A percentile compares a stretch with the other conserved stretches of the same genome.
Evolutionary conservation across 1,140 invertebrate genomes (phyloP).

Genomic region (Berghia stephanieae): DNA sequence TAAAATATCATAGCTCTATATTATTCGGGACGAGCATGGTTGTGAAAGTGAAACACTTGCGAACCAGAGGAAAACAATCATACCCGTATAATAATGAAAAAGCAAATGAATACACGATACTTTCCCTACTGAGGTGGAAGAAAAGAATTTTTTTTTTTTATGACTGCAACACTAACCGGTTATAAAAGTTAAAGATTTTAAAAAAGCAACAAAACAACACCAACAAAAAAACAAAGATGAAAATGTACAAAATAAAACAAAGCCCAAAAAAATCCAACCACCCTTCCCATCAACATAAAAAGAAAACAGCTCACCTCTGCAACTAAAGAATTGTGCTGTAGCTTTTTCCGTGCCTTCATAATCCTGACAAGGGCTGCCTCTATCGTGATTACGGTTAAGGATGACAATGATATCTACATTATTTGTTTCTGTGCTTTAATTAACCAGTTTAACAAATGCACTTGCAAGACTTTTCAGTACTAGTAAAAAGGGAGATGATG

Average conservation of each 20-base stretch:
- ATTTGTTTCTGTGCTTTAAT: neutral
- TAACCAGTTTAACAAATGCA: neutral
- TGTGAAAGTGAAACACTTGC: no score
- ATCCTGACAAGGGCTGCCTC: conserved; percentile 99
- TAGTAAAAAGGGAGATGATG: no score
- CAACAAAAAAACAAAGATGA: neutral
- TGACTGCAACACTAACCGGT: neutral
- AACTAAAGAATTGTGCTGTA: conserved; percentile 88
- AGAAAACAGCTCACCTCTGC: conserved; percentile 76
- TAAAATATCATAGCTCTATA: no score
- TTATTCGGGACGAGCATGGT: no score
- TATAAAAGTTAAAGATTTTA: neutral
- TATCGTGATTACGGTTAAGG: conserved; percentile 72
- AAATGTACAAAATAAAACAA: neutral
- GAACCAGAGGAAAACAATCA: no score
- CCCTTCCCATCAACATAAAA: neutral
- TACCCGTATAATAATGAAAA: no score
- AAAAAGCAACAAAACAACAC: neutral
- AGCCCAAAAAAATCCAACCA: neutral
- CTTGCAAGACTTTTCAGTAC: no score
- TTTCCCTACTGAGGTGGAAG: neutral
- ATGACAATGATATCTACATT: neutral
- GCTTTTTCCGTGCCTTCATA: conserved; percentile 97
- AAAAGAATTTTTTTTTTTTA: neutral
- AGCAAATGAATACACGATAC: no score